phyloP scores from a whole-genome alignment of 2,113 vertebrate species.

The Okapia johnstoni region DNA sequence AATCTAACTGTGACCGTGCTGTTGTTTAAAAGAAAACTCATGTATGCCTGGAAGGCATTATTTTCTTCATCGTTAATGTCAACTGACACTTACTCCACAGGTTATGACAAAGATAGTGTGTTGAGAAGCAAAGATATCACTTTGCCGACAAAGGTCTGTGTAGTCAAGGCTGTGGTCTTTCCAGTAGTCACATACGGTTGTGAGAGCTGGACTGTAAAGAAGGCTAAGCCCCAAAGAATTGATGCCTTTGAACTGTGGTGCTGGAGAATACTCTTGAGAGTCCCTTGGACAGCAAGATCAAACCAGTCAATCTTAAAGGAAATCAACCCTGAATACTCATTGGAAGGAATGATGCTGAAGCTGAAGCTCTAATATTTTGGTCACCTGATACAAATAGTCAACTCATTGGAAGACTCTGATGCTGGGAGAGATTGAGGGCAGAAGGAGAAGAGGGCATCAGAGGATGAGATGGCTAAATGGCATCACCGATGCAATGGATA shows the following conservation, averaged over 20 bases:
- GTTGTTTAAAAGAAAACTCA: not conserved
- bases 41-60: not conserved
- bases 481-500: not conserved
- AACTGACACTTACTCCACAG: not conserved
- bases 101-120: not conserved
- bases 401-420: not conserved
- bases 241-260: not conserved
- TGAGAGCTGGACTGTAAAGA: not conserved
- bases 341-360: not conserved
- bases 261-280: not conserved
- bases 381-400: not conserved
- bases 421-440: not conserved
- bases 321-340: not conserved
- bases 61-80: not conserved
- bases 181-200: not conserved
- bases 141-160: not conserved
- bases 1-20: not conserved
- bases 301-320: not conserved
- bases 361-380: not conserved
- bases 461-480: not conserved
- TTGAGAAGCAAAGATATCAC: not conserved
- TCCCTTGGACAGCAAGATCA: not conserved
- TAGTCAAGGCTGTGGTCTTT: not conserved
- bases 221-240: not conserved
- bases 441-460: not conserved